These are phyloP conservation scores for Nebria salina DNA, from an alignment of 2,888 invertebrate species.

Conservation along the genomic window DNA sequence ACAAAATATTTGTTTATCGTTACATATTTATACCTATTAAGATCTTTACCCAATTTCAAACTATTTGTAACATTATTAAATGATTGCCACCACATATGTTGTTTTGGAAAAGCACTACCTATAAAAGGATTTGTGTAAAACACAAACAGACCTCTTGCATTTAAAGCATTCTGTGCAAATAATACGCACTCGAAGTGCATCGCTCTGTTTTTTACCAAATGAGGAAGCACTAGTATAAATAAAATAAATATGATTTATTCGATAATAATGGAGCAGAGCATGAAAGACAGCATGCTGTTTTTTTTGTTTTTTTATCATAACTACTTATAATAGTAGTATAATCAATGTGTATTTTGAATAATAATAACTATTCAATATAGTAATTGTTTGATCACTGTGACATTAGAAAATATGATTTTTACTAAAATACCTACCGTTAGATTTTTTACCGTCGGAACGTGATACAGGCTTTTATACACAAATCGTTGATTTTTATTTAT, in stretches of 20 bases:
- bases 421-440: conserved; percentile 29
- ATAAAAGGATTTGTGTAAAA: background rate
- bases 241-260: background rate
- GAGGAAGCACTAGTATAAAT: too few species aligned
- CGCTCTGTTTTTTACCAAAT: too few species aligned
- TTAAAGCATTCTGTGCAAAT: background rate
- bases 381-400: conserved; percentile 34
- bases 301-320: background rate
- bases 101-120: background rate
- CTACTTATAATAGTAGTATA: conserved; percentile 5
- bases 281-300: conserved; percentile 2
- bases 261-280: background rate
- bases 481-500: conserved; percentile 42
- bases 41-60: too few species aligned
- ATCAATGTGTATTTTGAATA: conserved; percentile 1
- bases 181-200: too few species aligned
- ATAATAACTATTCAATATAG: background rate
- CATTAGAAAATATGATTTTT: conserved; percentile 32
- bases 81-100: background rate
- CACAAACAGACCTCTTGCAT: background rate
- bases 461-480: conserved; percentile 47
- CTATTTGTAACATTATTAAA: too few species aligned
- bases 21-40: too few species aligned
- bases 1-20: too few species aligned
- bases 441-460: conserved; percentile 45